Percentiles rank a stretch among this genome's conserved stretches.
phyloP scores from a whole-genome alignment of 1,140 invertebrate genomes.

The Bicyclus anynana region DNA sequence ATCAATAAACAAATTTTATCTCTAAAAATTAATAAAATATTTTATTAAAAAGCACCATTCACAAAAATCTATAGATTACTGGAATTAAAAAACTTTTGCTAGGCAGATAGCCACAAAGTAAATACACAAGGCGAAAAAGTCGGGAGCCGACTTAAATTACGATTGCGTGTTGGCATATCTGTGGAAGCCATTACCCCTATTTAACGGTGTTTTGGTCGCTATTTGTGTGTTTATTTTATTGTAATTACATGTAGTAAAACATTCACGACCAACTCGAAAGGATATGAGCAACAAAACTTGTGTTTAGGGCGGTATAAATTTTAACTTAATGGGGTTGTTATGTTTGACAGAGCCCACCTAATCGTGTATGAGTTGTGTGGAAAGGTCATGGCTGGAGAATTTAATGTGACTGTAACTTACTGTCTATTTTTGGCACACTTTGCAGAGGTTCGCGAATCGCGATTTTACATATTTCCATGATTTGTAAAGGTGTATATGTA shows the following conservation, averaged over 20 bases:
- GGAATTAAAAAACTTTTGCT: too few species aligned
- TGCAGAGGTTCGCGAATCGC: too few species aligned
- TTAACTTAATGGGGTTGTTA: slow-evolving; percentile 9
- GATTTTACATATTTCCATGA: too few species aligned
- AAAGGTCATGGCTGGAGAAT: not conserved
- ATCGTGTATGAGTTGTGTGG: not conserved
- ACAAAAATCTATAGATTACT: too few species aligned
- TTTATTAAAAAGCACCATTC: too few species aligned
- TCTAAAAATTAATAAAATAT: too few species aligned
- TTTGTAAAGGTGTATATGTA: too few species aligned
- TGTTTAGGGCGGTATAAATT: slow-evolving; percentile 8
- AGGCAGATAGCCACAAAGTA: too few species aligned
- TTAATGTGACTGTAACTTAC: not conserved
- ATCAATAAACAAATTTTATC: too few species aligned
- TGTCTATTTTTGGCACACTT: not conserved
- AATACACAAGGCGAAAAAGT: too few species aligned
- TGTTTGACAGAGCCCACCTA: not conserved
- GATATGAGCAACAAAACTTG: slow-evolving; percentile 6
- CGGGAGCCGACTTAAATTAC: not conserved
- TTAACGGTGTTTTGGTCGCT: slow-evolving; percentile 13
- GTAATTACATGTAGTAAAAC: slow-evolving; percentile 14
- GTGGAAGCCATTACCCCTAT: slow-evolving; percentile 10
- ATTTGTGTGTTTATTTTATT: slow-evolving; percentile 24
- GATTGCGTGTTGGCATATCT: not conserved
- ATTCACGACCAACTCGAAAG: slow-evolving; percentile 7